These are phyloP conservation scores for Podabrus alpinus DNA, from an alignment of 2,888 invertebrate species.

Conservation along the genomic window DNA sequence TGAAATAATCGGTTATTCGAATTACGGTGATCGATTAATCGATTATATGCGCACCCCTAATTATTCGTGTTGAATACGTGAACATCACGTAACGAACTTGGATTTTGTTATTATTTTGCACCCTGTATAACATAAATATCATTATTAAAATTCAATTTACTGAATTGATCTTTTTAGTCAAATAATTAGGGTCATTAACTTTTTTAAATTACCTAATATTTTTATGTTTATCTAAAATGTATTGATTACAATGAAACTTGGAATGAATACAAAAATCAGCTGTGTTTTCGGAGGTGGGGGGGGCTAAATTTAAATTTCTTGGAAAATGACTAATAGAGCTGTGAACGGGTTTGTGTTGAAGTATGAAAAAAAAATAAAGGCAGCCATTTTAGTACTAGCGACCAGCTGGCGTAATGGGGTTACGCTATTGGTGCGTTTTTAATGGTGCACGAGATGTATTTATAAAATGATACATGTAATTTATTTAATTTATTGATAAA, in stretches of 20 bases:
- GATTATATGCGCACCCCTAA: too few relatives aligned
- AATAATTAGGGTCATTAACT: background rate
- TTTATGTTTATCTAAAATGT: background rate
- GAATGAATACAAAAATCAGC: background rate
- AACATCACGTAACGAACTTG: background rate
- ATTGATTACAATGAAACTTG: background rate
- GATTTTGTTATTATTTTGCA: background rate
- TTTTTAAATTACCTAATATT: background rate
- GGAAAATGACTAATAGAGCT: background rate
- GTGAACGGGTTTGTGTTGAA: background rate
- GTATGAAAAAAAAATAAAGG: background rate
- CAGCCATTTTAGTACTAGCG: background rate
- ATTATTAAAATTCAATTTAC: background rate
- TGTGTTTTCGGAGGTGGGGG: background rate
- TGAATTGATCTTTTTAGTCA: too few relatives aligned
- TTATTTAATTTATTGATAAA: slow-evolving; percentile 6
- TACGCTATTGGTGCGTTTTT: background rate
- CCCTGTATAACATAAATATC: background rate
- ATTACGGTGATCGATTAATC: too few relatives aligned
- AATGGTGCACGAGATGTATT: background rate
- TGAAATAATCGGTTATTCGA: too few relatives aligned
- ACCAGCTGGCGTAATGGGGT: background rate
- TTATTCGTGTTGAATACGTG: too few relatives aligned
- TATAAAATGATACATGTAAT: background rate
- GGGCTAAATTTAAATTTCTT: background rate